Base-by-base conservation (phyloP, 1,140 invertebrate genomes). In the Ceratina australensis region DNA sequence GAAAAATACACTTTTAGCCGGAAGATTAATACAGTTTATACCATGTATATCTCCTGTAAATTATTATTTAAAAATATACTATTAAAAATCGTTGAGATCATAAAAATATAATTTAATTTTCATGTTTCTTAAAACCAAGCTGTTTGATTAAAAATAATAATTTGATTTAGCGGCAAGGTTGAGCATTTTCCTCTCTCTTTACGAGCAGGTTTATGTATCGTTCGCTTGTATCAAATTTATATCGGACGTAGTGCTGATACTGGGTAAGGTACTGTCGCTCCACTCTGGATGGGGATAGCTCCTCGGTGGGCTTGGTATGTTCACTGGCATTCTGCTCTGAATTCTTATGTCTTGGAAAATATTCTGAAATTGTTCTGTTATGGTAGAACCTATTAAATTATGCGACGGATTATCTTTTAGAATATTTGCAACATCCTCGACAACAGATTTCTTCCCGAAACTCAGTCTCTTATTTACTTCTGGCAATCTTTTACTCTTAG, bases 181-280 rank as follows among this genome's bases (percentile, higher is more conserved):
- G 15, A 1, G 24, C 20, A 3, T n/a, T 18, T 28, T 42, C 22
- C 16, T 42, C 24, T 16, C 18, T 3, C 52, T 42, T 33, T 68
- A 50, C 18, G 59, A 28, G 26, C 8, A 24, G 12, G 10, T 54
- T 65, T 72, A 75, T 56, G 54, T 59, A 20, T 83, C 54, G 18
- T 69, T 82, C 0, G 68, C 59, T 15, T 64, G 60, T 20, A 79
- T 49, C 26, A 72, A 54, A 28, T 75, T 71, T 18, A 82, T 82
- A 13, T 80, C 86, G 2, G 86, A 81, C 20, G 78, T 78, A 2
- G 72, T 80, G 75, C 82, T 87, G 56, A 89, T 80, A 28, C 86
- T 88, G 26, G 79, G 81, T 49, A 89, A 69, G 24, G 85, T 85
- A 63, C 86, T 89, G 50, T 89, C 87, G 59, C 80, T 89, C 85